phyloP scores from a whole-genome alignment of 2,888 invertebrate species.

The Meiosimyza platycephala region DNA sequence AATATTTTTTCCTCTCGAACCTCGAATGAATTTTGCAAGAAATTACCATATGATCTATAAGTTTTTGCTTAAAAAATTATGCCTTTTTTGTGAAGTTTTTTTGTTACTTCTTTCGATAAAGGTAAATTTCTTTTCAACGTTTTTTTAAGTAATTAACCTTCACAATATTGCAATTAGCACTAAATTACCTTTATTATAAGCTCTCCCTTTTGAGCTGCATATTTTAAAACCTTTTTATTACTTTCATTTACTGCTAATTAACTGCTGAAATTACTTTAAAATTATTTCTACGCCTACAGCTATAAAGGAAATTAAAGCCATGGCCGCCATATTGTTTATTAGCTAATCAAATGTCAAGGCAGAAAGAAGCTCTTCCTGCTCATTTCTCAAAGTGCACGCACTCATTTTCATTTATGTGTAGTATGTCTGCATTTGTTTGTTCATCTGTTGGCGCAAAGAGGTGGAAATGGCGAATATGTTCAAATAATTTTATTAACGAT shows the following conservation, averaged over 20 bases:
- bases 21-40: neutral
- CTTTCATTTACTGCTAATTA: neutral
- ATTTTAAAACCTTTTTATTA: too few species aligned
- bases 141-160: too few species aligned
- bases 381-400: neutral
- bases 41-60: neutral
- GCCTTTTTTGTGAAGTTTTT: neutral
- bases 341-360: constrained; percentile 24
- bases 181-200: neutral
- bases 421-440: too few species aligned
- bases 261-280: neutral
- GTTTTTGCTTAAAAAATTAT: too few species aligned
- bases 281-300: neutral
- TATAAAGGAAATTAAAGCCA: neutral
- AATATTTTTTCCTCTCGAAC: neutral
- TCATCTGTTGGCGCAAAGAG: too few species aligned
- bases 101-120: neutral
- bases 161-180: neutral
- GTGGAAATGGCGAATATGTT: constrained; percentile 6
- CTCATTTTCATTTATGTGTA: neutral
- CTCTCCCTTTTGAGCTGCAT: too few species aligned
- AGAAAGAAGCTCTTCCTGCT: neutral
- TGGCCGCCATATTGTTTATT: constrained; percentile 5
- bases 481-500: constrained; percentile 23
- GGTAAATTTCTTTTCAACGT: neutral